Percentiles rank a stretch among this genome's conserved stretches.
These are phyloP conservation scores for Ameiurus melas DNA, from an alignment of 2,113 vertebrate genomes.

Conservation along the genomic window DNA sequence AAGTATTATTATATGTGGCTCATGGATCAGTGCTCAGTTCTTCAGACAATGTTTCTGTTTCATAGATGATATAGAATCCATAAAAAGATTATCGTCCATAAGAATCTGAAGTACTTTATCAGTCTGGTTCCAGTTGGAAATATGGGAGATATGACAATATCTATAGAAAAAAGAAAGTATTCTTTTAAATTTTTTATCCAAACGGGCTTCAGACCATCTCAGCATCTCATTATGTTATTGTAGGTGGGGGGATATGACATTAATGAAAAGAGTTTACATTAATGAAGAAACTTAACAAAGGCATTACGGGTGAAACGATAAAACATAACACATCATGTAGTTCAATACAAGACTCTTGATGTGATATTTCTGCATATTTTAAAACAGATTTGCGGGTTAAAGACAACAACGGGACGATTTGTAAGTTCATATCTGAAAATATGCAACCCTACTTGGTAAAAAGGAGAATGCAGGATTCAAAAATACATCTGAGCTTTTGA, in stretches of 20 bases:
- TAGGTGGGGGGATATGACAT: not conserved
- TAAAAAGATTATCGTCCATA: not conserved
- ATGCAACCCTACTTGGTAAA: not conserved
- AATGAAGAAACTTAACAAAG: not conserved
- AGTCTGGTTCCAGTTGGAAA: not conserved
- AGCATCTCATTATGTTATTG: not conserved
- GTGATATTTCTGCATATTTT: not conserved
- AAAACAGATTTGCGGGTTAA: not conserved
- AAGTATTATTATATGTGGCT: not conserved
- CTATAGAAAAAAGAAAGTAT: not conserved
- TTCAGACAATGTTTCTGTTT: constrained; percentile 5
- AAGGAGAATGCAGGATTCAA: not conserved
- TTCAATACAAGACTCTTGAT: not conserved
- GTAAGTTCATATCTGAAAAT: not conserved
- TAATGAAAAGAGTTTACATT: not conserved
- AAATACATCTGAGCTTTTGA: not conserved
- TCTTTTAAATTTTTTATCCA: not conserved
- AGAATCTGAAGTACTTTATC: not conserved
- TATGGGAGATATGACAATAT: not conserved
- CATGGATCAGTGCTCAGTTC: not conserved
- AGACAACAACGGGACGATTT: not conserved
- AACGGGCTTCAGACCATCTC: not conserved
- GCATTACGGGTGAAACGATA: not conserved
- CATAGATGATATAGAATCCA: constrained; percentile 6
- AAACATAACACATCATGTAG: not conserved